phyloP scores from a whole-genome alignment of 2,113 vertebrate genomes.

The Crotalus helleri region DNA sequence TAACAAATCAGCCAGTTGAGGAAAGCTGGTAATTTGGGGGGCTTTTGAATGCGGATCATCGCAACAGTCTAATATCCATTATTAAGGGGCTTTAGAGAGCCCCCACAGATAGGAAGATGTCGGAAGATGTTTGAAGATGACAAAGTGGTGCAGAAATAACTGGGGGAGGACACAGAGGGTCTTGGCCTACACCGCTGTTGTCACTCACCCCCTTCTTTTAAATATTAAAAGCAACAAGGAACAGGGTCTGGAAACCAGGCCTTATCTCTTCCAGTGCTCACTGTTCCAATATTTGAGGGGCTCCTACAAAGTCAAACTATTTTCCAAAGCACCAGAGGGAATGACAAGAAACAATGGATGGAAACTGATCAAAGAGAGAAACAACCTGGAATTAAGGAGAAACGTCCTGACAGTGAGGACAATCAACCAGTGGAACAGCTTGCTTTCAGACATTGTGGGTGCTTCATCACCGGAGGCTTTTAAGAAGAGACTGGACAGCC shows the following conservation, averaged over 20 bases:
- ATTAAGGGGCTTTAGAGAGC: conserved; percentile 65
- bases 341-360: neutral
- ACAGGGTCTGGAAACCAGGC: conserved; percentile 11
- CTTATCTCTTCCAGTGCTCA: conserved; percentile 1
- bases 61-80: conserved; percentile 66
- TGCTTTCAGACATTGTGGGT: fast-evolving
- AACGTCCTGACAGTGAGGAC: no score
- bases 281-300: neutral
- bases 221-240: conserved; percentile 51
- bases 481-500: no score
- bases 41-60: conserved; percentile 58
- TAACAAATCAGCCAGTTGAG: conserved; percentile 64
- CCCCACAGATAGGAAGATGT: conserved; percentile 13
- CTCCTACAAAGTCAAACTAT: neutral
- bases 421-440: no score
- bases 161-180: neutral
- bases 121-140: conserved; percentile 58
- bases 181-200: conserved; percentile 43
- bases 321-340: neutral
- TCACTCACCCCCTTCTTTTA: conserved; percentile 51
- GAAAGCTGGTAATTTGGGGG: conserved; percentile 63
- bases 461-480: no score
- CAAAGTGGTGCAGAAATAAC: conserved; percentile 42
- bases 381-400: no score
- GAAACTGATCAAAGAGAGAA: no score